Evolutionary conservation across 2,797 vertebrate genomes (phyloP), one percentile per base, ranked within the genome.

Genomic region (Limnodromus scolopaceus): DNA sequence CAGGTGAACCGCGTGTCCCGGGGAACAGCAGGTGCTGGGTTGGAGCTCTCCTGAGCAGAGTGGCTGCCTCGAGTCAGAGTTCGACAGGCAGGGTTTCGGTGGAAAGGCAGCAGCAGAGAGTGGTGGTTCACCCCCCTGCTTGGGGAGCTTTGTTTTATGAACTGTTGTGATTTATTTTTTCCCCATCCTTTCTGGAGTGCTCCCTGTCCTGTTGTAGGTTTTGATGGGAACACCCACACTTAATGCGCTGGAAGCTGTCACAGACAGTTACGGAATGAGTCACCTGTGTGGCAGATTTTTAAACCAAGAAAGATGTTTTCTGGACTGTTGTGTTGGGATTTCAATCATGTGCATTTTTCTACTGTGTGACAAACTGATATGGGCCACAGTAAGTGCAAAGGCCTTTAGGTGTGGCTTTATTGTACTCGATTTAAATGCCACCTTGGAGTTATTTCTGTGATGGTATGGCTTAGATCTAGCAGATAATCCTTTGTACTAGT

Each of bases 1-100:
- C 1, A 1, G 0, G 0, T 1, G 57, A 48, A 3, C 30, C 10
- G 68, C 8, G 54, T 43, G 27, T 72, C 3, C 58, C 7, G 17
- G 71, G 61, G n/a, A 28, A 2, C 2, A 9, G 23, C 70, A 68
- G 65, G 43, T 1, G 4, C 6, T 16, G 71, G 18, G 19, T 9
- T 8, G 16, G 58, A 25, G 49, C 55, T 84, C 53, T 27, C 58
- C 36, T 3, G 28, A 32, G 75, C 28, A 23, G 11, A 13, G n/a
- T 5, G 5, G 11, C 8, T n/a, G 60, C 54, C 84, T 53, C 2
- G 0, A 12, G 13, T 2, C 28, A 2, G n/a, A 10, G 16, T 9
- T 20, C 14, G 7, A 3, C 1, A 10, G 80, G 82, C 75, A 49
- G 55, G 0, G 0, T 4, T 13, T 18, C 9, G 53, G 36, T 10